phyloP scores from a whole-genome alignment of 1,140 invertebrate species.

The Trachymyrmex septentrionalis region DNA sequence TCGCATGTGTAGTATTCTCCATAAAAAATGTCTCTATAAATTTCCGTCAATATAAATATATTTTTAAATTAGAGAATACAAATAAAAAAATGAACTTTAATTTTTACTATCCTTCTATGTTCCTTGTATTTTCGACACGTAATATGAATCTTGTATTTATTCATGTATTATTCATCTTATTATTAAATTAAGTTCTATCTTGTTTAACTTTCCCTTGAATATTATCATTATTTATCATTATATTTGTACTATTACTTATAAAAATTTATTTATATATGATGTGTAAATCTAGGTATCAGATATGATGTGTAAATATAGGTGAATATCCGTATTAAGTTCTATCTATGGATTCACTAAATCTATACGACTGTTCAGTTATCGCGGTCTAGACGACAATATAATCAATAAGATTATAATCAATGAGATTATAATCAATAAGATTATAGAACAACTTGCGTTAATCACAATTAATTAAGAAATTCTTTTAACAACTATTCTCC shows the following conservation, averaged over 20 bases:
- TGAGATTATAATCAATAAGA: neutral
- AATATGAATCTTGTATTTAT: neutral
- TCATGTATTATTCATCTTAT: neutral
- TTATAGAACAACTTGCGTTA: neutral
- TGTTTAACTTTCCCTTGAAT: neutral
- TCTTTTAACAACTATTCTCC: neutral
- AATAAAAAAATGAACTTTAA: neutral
- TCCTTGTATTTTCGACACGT: neutral
- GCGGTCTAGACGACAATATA: neutral
- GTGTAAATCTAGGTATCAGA: neutral
- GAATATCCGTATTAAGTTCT: neutral
- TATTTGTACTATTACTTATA: no score
- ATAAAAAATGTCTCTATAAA: constrained; percentile 58
- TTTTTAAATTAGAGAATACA: neutral
- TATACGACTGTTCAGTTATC: neutral
- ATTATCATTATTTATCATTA: neutral
- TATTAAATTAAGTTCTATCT: neutral
- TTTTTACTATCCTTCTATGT: neutral
- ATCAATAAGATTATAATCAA: neutral
- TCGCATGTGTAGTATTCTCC: constrained; percentile 26
- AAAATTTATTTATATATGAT: neutral
- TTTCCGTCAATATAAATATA: constrained; percentile 4
- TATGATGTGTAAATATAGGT: neutral
- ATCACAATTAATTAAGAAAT: neutral
- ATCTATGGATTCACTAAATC: neutral